A percentile compares a stretch with the other conserved stretches of the same genome.
Evolutionary conservation across 2,797 vertebrate species (phyloP).

Genomic region (Trichosurus vulpecula): DNA sequence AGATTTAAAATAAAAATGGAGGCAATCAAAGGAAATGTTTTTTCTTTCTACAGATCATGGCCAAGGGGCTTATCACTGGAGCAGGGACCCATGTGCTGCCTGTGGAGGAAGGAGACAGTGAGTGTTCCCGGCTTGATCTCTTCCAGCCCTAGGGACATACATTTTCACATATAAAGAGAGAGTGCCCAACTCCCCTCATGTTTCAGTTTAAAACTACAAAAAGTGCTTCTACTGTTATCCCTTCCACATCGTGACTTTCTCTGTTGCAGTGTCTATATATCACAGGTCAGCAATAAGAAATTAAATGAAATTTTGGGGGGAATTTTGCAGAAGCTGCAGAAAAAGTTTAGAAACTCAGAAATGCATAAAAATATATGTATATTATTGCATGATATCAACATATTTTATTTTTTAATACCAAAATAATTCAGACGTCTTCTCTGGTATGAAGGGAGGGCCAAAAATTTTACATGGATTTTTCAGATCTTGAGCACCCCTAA

Average conservation of each 20-base stretch:
- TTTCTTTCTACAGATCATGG: slow-evolving; percentile 86
- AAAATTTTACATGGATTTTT: not conserved
- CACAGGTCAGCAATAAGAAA: not conserved
- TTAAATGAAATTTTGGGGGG: not conserved
- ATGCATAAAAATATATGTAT: not conserved
- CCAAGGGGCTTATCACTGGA: slow-evolving; percentile 86
- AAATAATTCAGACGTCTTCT: not conserved
- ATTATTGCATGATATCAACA: not conserved
- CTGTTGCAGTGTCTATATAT: not conserved
- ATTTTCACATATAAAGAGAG: not conserved
- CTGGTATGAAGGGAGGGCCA: not conserved
- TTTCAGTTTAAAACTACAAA: not conserved
- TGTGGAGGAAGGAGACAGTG: slow-evolving; percentile 83
- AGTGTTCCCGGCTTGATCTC: slow-evolving; percentile 56
- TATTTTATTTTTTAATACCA: not conserved
- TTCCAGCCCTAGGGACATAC: not conserved
- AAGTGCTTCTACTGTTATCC: not conserved
- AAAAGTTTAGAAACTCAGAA: not conserved
- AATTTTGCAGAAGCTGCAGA: not conserved
- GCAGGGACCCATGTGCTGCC: slow-evolving; percentile 78
- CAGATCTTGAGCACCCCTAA: not conserved
- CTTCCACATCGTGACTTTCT: not conserved
- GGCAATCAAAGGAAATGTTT: not conserved
- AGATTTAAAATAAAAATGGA: not conserved
- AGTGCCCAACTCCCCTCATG: not conserved